phyloP scores from a whole-genome alignment of 2,888 invertebrate species.

The Chrysina gloriosa region DNA sequence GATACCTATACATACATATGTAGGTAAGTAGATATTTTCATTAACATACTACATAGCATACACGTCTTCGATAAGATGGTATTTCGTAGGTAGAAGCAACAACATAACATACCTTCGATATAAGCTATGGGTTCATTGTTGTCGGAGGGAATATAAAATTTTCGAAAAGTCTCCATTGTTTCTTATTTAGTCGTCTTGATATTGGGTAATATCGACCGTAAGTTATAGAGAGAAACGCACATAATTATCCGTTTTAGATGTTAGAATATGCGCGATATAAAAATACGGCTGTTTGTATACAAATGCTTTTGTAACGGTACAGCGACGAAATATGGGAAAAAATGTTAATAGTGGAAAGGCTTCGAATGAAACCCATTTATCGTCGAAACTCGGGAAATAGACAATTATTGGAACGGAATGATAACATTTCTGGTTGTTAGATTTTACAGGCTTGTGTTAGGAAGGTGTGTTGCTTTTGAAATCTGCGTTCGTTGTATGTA shows the following conservation, averaged over 20 bases:
- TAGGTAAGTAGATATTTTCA: constrained; percentile 12
- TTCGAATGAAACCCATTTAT: constrained; percentile 7
- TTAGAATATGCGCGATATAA: constrained; percentile 18
- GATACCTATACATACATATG: not conserved
- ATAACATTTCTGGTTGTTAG: not conserved
- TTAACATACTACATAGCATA: constrained; percentile 25
- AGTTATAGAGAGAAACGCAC: constrained; percentile 5
- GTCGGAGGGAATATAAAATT: not conserved
- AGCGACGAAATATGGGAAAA: constrained; percentile 5
- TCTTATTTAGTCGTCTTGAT: not conserved
- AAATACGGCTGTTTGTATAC: constrained; percentile 11
- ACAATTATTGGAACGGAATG: not conserved
- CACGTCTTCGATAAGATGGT: not conserved
- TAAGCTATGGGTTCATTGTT: constrained; percentile 37
- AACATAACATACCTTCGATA: not conserved
- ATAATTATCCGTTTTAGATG: constrained; percentile 21
- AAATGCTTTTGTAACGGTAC: constrained; percentile 14
- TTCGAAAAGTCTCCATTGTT: constrained; percentile 18
- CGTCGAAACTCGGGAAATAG: not conserved
- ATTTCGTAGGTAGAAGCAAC: not conserved
- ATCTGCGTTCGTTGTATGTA: not conserved
- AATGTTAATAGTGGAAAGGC: constrained; percentile 2
- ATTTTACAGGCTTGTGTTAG: not conserved
- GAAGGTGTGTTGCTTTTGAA: not conserved
- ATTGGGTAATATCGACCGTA: constrained; percentile 19